Evolutionary conservation across 30 jellyfish, hydroid and myxozoan species (phyloP).

Genomic region (Aurelia aurita): DNA sequence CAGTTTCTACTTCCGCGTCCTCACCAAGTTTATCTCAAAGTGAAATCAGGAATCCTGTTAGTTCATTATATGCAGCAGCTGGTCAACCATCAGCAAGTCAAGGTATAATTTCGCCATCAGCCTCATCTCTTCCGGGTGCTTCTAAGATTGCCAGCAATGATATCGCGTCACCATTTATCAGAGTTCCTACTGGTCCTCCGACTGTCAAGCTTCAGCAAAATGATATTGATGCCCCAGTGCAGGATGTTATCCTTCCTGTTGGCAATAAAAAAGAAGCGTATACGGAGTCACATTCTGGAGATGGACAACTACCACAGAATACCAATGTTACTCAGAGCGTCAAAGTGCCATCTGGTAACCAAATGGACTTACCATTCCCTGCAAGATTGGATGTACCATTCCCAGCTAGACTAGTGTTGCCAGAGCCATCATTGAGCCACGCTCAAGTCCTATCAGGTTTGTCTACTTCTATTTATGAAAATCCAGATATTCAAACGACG

Average conservation of each 20-base stretch:
- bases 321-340: background rate
- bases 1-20: background rate
- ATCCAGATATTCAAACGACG: background rate
- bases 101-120: slow-evolving; percentile 1
- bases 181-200: background rate
- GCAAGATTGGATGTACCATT: slow-evolving; percentile 54
- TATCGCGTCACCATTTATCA: background rate
- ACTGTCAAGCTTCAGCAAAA: slow-evolving; percentile 25
- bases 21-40: background rate
- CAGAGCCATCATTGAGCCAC: slow-evolving; percentile 56
- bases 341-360: background rate
- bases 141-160: background rate
- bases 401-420: slow-evolving; percentile 52
- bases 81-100: background rate
- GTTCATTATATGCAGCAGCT: slow-evolving; percentile 17
- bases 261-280: slow-evolving; percentile 13
- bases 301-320: slow-evolving; percentile 13
- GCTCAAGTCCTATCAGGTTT: slow-evolving; percentile 57
- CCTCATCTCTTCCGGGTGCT: slow-evolving; percentile 14
- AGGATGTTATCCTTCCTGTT: slow-evolving; percentile 60
- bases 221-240: slow-evolving; percentile 76
- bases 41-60: background rate
- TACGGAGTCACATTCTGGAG: slow-evolving; percentile 39
- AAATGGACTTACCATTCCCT: background rate
- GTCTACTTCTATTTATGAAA: slow-evolving; percentile 30